A percentile compares a stretch with the other conserved stretches of the same genome.
Conservation (phyloP, 1,140 invertebrate species). For the Lepidostoma basale region DNA sequence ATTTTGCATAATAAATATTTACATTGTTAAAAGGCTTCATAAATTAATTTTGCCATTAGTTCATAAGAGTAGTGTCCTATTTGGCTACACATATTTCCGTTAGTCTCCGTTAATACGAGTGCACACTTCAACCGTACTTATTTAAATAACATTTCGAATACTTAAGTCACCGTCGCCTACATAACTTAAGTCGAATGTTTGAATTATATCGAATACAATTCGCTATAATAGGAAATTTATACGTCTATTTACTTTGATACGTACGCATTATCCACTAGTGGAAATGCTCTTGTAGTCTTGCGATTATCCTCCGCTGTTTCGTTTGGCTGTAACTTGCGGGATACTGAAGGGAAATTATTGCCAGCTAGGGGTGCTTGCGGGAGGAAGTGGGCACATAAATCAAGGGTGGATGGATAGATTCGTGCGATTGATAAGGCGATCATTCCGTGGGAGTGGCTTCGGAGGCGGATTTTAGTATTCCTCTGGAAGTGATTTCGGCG, state of each 20-base stretch:
- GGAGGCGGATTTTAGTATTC: not conserved
- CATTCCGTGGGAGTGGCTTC: slow-evolving; percentile 23
- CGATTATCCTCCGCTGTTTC: slow-evolving; percentile 4
- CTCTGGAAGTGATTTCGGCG: not conserved
- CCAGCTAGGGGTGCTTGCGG: slow-evolving; percentile 9
- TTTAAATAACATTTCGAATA: no score
- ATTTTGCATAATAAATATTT: no score
- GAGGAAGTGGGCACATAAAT: slow-evolving; percentile 41
- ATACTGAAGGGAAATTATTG: slow-evolving; percentile 28
- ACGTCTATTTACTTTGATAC: not conserved
- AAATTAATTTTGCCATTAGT: no score
- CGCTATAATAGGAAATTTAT: not conserved
- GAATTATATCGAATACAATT: no score
- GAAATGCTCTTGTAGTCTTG: not conserved
- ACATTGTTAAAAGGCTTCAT: no score
- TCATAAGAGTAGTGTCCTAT: no score
- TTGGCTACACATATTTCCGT: no score
- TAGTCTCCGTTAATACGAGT: no score
- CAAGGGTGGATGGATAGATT: slow-evolving; percentile 36
- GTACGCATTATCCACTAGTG: not conserved
- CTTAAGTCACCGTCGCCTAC: no score
- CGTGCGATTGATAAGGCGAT: slow-evolving; percentile 42
- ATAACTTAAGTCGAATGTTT: no score
- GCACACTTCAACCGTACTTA: no score
- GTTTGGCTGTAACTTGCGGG: slow-evolving; percentile 11